These are phyloP conservation scores for Choloepus didactylus DNA, from an alignment of 2,797 vertebrate genomes.

Conservation along the genomic window DNA sequence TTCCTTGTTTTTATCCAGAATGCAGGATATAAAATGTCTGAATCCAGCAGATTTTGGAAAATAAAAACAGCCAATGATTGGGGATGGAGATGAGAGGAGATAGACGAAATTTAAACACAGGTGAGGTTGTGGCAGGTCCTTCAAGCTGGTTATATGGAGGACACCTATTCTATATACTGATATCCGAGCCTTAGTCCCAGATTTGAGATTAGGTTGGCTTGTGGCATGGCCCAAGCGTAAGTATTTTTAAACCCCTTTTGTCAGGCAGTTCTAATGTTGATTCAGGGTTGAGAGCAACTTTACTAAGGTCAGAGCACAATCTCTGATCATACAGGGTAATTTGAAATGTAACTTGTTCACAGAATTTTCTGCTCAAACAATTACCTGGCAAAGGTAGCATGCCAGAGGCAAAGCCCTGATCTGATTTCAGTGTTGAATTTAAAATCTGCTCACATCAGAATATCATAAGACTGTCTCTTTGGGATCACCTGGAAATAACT, in stretches of 20 bases:
- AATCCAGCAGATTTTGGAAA: constrained; percentile 49
- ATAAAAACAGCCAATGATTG: neutral
- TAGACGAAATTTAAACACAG: neutral
- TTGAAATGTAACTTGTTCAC: neutral
- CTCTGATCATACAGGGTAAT: neutral
- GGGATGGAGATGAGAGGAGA: neutral
- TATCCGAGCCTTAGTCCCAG: neutral
- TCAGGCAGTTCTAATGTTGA: neutral
- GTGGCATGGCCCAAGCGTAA: neutral
- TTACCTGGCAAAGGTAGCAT: neutral
- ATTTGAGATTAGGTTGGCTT: neutral
- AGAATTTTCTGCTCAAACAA: neutral
- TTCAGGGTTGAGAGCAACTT: neutral
- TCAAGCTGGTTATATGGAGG: neutral
- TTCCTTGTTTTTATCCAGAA: constrained; percentile 42
- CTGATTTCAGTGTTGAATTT: neutral
- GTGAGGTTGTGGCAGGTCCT: neutral
- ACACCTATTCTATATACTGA: neutral
- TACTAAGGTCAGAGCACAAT: neutral
- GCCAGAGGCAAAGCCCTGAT: neutral
- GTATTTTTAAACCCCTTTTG: neutral
- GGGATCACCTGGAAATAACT: neutral
- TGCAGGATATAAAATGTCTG: neutral
- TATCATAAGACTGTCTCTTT: neutral
- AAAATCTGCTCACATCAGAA: neutral